Conservation (phyloP, 2,113 vertebrate genomes). For the Vulpes ferrilata region DNA sequence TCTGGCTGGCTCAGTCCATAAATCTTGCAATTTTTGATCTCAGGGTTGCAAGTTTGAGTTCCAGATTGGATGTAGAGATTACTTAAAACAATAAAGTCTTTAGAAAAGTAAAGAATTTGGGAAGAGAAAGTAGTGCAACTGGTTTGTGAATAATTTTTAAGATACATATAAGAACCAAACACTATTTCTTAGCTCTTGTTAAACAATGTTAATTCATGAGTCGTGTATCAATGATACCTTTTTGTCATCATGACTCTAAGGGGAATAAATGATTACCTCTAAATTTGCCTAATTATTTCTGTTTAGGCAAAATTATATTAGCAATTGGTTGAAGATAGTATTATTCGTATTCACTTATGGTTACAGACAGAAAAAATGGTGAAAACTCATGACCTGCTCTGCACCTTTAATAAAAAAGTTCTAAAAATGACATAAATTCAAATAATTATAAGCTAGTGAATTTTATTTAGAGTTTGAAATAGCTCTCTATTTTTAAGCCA, state of each 20-base stretch:
- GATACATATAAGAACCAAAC: neutral
- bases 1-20: neutral
- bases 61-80: neutral
- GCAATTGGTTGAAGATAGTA: neutral
- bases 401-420: neutral
- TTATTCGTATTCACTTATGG: neutral
- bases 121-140: neutral
- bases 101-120: neutral
- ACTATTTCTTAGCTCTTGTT: neutral
- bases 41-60: neutral
- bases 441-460: conserved; percentile 7
- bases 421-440: neutral
- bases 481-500: neutral
- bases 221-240: neutral
- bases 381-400: neutral
- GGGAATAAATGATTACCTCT: neutral
- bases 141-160: neutral
- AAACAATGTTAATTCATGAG: neutral
- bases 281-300: neutral
- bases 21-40: neutral
- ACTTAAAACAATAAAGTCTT: neutral
- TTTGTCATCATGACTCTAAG: neutral
- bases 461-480: conserved; percentile 58
- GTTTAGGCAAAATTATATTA: neutral
- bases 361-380: neutral